A percentile compares a stretch with the other conserved stretches of the same genome.
phyloP scores from a whole-genome alignment of 1,140 invertebrate species.

The Helicoverpa zea region DNA sequence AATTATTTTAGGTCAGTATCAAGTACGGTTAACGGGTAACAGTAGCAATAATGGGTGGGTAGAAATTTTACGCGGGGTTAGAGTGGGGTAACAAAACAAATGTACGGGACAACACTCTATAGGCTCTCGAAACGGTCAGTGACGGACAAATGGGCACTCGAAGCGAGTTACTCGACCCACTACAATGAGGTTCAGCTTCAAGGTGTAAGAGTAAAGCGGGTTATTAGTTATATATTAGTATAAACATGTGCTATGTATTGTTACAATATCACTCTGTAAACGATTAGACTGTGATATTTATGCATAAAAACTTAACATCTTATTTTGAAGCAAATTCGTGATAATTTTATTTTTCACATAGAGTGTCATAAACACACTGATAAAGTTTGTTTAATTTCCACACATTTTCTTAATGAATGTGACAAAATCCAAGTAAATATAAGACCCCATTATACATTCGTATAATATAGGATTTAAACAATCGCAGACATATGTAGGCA shows the following conservation, averaged over 20 bases:
- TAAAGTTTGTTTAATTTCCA: no score
- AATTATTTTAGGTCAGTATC: constrained; percentile 27
- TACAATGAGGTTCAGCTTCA: constrained; percentile 53
- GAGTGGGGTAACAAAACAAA: constrained; percentile 66
- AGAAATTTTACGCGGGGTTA: constrained; percentile 34
- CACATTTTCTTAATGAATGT: no score
- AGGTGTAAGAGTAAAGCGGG: constrained; percentile 44
- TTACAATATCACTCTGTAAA: no score
- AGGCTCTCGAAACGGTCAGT: constrained; percentile 70
- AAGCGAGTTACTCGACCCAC: constrained; percentile 73
- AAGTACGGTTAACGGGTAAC: constrained; percentile 28
- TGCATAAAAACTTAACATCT: no score
- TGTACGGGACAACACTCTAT: constrained; percentile 62
- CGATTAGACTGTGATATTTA: no score
- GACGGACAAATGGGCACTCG: constrained; percentile 81
- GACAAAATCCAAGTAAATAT: no score
- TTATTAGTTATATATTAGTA: background rate
- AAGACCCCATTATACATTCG: no score
- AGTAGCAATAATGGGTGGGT: constrained; percentile 21
- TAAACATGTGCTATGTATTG: no score
- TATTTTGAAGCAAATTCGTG: no score
- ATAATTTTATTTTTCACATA: no score
- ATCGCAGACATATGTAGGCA: no score
- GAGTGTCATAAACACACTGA: background rate
- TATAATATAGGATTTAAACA: no score